Conservation (phyloP, 2,888 invertebrate species). For the Anthrax anthrax region DNA sequence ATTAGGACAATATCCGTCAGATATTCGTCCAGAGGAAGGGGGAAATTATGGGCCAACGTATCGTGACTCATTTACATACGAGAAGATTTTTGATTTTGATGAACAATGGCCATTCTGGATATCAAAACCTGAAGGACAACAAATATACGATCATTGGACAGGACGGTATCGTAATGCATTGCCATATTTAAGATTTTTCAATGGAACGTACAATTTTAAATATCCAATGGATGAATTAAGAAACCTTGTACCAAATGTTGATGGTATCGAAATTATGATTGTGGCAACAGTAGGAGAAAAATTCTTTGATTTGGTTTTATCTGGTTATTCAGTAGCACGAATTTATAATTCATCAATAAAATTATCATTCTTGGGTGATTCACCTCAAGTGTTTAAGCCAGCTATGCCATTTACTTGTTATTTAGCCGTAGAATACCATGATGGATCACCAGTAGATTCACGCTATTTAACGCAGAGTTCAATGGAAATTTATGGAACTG, state of each 20-base stretch:
- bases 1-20: background rate
- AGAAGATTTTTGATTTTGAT: constrained; percentile 63
- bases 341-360: constrained; percentile 77
- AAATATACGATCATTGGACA: constrained; percentile 25
- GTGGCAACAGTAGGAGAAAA: constrained; percentile 79
- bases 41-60: constrained; percentile 28
- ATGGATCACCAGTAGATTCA: constrained; percentile 62
- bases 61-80: constrained; percentile 44
- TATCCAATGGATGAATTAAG: constrained; percentile 64
- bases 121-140: constrained; percentile 43
- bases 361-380: constrained; percentile 73
- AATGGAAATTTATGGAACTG: constrained; percentile 51
- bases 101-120: constrained; percentile 75
- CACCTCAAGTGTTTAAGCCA: constrained; percentile 90
- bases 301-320: constrained; percentile 65
- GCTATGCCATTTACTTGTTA: constrained; percentile 80
- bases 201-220: constrained; percentile 74
- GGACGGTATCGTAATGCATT: constrained; percentile 39
- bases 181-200: constrained; percentile 66
- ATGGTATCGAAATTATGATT: constrained; percentile 68
- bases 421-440: constrained; percentile 81
- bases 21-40: constrained; percentile 10
- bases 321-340: constrained; percentile 75
- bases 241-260: constrained; percentile 47
- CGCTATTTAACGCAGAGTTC: constrained; percentile 48